Evolutionary conservation across 2,888 invertebrate species (phyloP).

Genomic region (Cheilosia pagana): DNA sequence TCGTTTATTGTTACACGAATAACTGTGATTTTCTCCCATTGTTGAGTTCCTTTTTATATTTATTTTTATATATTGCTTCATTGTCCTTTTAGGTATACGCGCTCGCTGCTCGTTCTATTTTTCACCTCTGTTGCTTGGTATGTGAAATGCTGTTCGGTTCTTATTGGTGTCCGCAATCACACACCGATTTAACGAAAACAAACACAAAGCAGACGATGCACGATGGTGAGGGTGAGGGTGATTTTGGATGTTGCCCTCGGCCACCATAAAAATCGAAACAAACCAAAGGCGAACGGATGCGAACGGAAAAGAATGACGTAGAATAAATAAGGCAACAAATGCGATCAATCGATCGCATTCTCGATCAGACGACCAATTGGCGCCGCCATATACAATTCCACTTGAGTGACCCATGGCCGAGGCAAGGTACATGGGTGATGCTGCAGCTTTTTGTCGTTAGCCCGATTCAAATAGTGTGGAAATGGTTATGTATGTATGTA

Average conservation of each 20-base stretch:
- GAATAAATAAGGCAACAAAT: constrained; percentile 52
- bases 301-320: constrained; percentile 46
- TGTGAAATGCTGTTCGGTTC: constrained; percentile 57
- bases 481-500: not conserved
- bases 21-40: constrained; percentile 68
- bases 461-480: constrained; percentile 16
- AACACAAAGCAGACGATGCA: constrained; percentile 22
- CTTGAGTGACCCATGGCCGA: constrained; percentile 9
- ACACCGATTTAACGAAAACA: constrained; percentile 41
- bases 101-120: constrained; percentile 36
- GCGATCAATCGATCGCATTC: constrained; percentile 68
- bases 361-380: constrained; percentile 68
- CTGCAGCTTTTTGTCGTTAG: not conserved
- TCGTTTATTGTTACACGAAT: constrained; percentile 68
- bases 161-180: constrained; percentile 61
- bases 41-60: constrained; percentile 44
- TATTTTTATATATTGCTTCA: constrained; percentile 60
- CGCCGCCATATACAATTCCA: constrained; percentile 58
- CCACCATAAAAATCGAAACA: constrained; percentile 1
- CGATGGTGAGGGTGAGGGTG: constrained; percentile 48
- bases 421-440: not conserved
- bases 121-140: constrained; percentile 38
- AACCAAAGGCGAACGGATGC: constrained; percentile 40
- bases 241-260: constrained; percentile 44
- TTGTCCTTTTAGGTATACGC: constrained; percentile 48